Base-by-base conservation (phyloP, 2,888 invertebrate genomes). In the Lochmaea capreae region DNA sequence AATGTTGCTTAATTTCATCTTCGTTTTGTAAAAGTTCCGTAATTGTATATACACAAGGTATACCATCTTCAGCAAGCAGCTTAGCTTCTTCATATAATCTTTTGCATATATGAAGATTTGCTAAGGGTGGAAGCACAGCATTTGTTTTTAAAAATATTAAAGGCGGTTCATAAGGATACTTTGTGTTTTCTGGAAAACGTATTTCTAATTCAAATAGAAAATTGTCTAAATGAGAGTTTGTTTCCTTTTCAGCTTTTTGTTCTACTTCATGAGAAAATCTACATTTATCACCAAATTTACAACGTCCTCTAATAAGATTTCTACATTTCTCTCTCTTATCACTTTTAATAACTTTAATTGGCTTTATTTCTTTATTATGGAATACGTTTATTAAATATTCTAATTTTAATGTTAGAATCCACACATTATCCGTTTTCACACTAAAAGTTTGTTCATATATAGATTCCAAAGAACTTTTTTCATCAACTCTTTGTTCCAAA, bases 101-200 rank as follows among this genome's bases (percentile, higher is more conserved):
- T 72, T 91, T 89, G 3, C 91, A 91, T 77, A 95, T 89, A 83
- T 92, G 91, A 66, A 95, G 86, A 77, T 91, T 91, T 33, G 92
- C 88, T 73, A 91, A 86, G 62, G 90, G 89, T 2, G 94, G 93
- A 77, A 93, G 89, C 69, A 91, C 88, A 74, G 90, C 90, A 77
- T 89, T 89, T 0, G 92, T 89, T 87, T 91, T 92, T 57, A 94
- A 87, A 82, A 93, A 94, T 76, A 95, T 88, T 74, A 92, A 87
- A 0, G 95, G 94, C 0, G 93, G 89, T 86, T 94, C 93, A 81
- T 90, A 92, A 0, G 95, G 95, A 86, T 95, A 95, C 65, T 89
- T 89, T 68, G 91, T 91, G 82, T 91, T 90, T 78, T 90, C 89
- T 0, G 93, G 91, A 87, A 95, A 95, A 79, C 94, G 89, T 80